These are phyloP conservation scores for Labroides dimidiatus DNA, from an alignment of 2,797 vertebrate species.

Conservation along the genomic window DNA sequence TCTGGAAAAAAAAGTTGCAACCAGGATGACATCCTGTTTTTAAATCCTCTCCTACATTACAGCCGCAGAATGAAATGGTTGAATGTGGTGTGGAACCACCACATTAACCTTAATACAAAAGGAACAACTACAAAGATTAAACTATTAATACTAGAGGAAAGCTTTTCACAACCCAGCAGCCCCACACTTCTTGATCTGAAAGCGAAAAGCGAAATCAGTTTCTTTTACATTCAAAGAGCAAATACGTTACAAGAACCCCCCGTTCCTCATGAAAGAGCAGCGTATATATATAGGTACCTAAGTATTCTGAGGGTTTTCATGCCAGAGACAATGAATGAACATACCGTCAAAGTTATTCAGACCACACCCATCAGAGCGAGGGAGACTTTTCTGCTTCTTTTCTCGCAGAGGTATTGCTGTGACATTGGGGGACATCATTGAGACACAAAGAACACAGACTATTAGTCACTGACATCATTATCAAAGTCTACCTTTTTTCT, in stretches of 20 bases:
- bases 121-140: background rate
- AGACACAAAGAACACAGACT: slow-evolving; percentile 17
- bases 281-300: background rate
- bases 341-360: slow-evolving; percentile 72
- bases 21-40: no score
- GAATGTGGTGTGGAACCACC: background rate
- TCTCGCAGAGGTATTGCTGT: slow-evolving; percentile 75
- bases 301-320: background rate
- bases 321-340: slow-evolving; percentile 33
- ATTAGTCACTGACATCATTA: slow-evolving; percentile 1
- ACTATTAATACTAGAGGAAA: background rate
- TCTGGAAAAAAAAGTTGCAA: no score
- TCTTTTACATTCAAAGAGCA: background rate
- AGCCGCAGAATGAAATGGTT: background rate
- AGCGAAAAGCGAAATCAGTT: background rate
- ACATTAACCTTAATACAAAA: background rate
- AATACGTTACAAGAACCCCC: no score
- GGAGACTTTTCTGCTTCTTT: slow-evolving; percentile 74
- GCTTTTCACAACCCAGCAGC: slow-evolving; percentile 3
- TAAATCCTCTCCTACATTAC: background rate
- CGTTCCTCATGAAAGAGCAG: no score
- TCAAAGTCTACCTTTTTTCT: background rate
- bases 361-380: slow-evolving; percentile 78
- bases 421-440: slow-evolving; percentile 27
- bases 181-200: background rate